These are phyloP conservation scores for Chlorops oryzae DNA, from an alignment of 1,140 invertebrate species.

Conservation along the genomic window DNA sequence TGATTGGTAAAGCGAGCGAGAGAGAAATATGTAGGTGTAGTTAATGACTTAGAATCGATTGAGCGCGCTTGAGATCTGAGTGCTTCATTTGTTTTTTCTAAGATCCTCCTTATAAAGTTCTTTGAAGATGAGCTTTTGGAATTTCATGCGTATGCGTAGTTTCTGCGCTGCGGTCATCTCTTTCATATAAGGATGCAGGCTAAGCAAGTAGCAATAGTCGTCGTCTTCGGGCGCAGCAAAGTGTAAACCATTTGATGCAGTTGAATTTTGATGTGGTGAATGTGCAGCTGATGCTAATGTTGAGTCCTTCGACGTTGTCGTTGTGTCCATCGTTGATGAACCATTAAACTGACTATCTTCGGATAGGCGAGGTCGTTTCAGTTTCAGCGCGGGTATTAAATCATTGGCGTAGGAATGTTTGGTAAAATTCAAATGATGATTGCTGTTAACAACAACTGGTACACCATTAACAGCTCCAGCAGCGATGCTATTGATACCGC, in stretches of 20 bases:
- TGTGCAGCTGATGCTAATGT: slow-evolving; percentile 8
- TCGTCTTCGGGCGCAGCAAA: slow-evolving; percentile 44
- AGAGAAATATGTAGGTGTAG: too few relatives aligned
- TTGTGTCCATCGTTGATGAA: slow-evolving; percentile 40
- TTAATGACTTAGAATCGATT: too few relatives aligned
- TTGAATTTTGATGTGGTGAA: too few relatives aligned
- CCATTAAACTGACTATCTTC: slow-evolving; percentile 45
- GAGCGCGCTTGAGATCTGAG: too few relatives aligned
- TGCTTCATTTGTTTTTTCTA: slow-evolving; percentile 45
- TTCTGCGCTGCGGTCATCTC: slow-evolving; percentile 43
- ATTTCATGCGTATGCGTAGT: slow-evolving; percentile 44
- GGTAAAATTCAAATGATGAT: slow-evolving; percentile 39
- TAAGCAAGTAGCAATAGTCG: slow-evolving; percentile 46
- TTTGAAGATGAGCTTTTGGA: slow-evolving; percentile 47
- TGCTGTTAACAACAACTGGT: slow-evolving; percentile 8
- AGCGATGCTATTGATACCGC: too few relatives aligned
- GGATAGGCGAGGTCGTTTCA: slow-evolving; percentile 38
- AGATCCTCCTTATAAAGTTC: slow-evolving; percentile 47
- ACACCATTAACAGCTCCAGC: not conserved
- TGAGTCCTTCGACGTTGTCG: slow-evolving; percentile 1
- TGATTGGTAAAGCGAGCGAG: too few relatives aligned
- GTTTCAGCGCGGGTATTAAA: slow-evolving; percentile 38
- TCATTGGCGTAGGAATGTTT: slow-evolving; percentile 44
- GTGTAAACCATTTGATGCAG: too few relatives aligned
- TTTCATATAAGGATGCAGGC: slow-evolving; percentile 46